These are phyloP conservation scores for Drosophila teissieri DNA, from an alignment of 1,140 invertebrate species.

Conservation along the genomic window DNA sequence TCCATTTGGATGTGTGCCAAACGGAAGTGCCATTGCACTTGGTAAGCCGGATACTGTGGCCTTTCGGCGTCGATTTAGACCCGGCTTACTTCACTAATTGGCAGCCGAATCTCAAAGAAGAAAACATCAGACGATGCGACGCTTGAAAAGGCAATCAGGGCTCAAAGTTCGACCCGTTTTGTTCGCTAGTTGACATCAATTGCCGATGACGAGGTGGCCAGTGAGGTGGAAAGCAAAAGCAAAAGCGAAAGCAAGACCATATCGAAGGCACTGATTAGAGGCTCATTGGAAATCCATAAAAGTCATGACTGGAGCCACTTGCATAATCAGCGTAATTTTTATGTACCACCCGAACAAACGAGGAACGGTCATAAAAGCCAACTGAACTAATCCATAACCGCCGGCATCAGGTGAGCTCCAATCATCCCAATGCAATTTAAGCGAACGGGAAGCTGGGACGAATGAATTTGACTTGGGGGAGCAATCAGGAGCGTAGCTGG, in stretches of 20 bases:
- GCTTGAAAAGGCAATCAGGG: slow-evolving; percentile 53
- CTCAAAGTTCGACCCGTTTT: slow-evolving; percentile 47
- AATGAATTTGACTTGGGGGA: slow-evolving; percentile 74
- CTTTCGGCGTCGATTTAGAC: slow-evolving; percentile 18
- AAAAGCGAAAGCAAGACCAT: background rate
- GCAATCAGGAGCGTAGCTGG: slow-evolving; percentile 61
- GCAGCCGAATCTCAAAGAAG: slow-evolving; percentile 22
- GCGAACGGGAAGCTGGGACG: slow-evolving; percentile 42
- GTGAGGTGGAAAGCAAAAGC: slow-evolving; percentile 16
- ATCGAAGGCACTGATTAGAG: slow-evolving; percentile 52
- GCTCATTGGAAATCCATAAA: slow-evolving; percentile 72
- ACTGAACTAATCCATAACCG: slow-evolving; percentile 14
- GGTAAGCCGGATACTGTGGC: slow-evolving; percentile 10
- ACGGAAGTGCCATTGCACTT: slow-evolving; percentile 41
- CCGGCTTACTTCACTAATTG: slow-evolving; percentile 50
- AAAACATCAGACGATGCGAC: slow-evolving; percentile 21
- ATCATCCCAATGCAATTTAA: slow-evolving; percentile 68
- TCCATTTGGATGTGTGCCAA: slow-evolving; percentile 66
- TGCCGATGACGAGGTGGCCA: slow-evolving; percentile 43
- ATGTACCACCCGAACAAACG: slow-evolving; percentile 18
- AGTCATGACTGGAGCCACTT: slow-evolving; percentile 32
- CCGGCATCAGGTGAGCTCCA: slow-evolving; percentile 49
- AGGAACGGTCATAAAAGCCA: slow-evolving; percentile 41
- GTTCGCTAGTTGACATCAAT: slow-evolving; percentile 59
- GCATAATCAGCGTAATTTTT: slow-evolving; percentile 67